These are phyloP conservation scores for Sorex maritimensis DNA, from an alignment of 2,797 vertebrate genomes.

Conservation along the genomic window DNA sequence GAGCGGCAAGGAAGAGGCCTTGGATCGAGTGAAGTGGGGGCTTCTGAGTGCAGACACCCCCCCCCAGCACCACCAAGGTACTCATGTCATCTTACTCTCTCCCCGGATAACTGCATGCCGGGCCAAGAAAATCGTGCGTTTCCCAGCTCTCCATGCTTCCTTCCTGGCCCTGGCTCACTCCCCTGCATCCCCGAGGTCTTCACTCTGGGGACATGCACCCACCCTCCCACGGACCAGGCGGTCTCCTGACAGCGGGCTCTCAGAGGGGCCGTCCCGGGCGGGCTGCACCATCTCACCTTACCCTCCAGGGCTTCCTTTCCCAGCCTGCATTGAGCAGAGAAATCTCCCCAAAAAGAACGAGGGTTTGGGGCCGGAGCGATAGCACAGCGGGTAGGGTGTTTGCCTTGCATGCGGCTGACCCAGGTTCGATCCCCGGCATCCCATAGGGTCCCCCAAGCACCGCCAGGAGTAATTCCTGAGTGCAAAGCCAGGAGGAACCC, in stretches of 20 bases:
- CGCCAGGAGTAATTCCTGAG: too few species aligned
- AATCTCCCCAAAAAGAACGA: not conserved
- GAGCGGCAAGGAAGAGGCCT: too few species aligned
- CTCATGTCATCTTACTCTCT: not conserved
- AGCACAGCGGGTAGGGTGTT: too few species aligned
- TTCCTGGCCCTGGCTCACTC: not conserved
- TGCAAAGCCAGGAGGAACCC: too few species aligned
- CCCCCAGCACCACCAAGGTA: fast-evolving
- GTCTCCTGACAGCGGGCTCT: not conserved
- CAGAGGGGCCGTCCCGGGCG: not conserved
- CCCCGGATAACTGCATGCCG: not conserved
- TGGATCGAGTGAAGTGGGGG: not conserved
- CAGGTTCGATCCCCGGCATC: too few species aligned
- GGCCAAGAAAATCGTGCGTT: not conserved
- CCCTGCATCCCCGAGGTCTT: not conserved
- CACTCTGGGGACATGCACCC: fast-evolving
- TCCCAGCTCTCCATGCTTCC: not conserved
- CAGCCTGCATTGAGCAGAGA: not conserved
- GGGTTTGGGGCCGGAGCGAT: too few species aligned
- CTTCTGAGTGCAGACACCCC: too few species aligned
- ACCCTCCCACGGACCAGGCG: not conserved
- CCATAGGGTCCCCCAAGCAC: too few species aligned
- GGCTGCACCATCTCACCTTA: not conserved
- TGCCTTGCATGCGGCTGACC: too few species aligned
- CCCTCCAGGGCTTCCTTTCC: not conserved